Conservation (phyloP, 2,113 vertebrate species). For the Merops nubicus region DNA sequence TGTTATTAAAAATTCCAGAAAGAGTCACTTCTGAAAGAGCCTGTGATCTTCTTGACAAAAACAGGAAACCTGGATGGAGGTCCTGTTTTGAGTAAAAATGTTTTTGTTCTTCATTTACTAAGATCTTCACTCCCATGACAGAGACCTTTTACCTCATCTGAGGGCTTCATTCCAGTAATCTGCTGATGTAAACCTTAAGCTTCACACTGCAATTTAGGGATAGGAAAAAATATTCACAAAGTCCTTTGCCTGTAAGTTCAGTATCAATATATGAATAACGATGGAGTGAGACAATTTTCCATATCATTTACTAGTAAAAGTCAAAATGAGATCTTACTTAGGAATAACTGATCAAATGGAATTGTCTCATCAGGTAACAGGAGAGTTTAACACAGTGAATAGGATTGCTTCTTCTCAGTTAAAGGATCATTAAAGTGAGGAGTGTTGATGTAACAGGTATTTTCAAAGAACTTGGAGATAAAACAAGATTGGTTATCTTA, state of each 20-base stretch:
- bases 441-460: not conserved
- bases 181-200: not conserved
- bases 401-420: not conserved
- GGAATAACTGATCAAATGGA: not conserved
- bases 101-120: not conserved
- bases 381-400: not conserved
- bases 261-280: not conserved
- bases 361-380: not conserved
- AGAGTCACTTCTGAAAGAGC: not conserved
- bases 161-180: slow-evolving; percentile 5
- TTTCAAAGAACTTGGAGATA: not conserved
- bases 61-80: not conserved
- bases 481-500: not conserved
- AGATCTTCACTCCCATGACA: not conserved
- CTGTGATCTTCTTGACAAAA: not conserved
- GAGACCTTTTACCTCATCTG: not conserved
- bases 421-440: not conserved
- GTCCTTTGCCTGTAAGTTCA: not conserved
- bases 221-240: not conserved
- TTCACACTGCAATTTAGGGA: not conserved
- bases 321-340: not conserved
- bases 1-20: not conserved
- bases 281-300: not conserved
- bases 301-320: not conserved
- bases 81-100: not conserved